phyloP scores from a whole-genome alignment of 2,113 vertebrate species.

The Rattus norvegicus region DNA sequence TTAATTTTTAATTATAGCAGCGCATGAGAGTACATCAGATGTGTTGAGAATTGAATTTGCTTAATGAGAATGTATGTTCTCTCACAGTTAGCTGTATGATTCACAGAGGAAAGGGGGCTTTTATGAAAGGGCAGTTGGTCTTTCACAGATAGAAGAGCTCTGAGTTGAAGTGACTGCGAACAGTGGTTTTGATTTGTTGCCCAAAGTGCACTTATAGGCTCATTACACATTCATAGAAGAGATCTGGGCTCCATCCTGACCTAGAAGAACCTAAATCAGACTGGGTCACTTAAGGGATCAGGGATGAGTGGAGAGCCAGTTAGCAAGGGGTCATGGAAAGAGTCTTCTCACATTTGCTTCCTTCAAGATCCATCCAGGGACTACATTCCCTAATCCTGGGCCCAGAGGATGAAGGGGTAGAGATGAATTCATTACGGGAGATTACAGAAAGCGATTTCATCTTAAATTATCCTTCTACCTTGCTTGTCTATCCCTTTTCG shows the following conservation, averaged over 20 bases:
- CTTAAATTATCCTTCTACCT: not conserved
- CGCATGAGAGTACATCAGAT: constrained; percentile 34
- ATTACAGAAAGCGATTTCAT: not conserved
- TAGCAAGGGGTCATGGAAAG: not conserved
- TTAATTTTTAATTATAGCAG: constrained; percentile 85
- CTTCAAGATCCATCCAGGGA: not conserved
- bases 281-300: constrained; percentile 2
- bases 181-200: constrained; percentile 74
- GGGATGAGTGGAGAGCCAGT: not conserved
- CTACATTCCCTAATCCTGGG: not conserved
- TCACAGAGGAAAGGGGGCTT: constrained; percentile 49
- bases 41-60: not conserved
- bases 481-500: not conserved
- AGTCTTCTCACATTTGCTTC: not conserved
- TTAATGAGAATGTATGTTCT: not conserved
- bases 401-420: not conserved
- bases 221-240: constrained; percentile 64
- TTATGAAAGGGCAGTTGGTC: constrained; percentile 66
- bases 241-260: constrained; percentile 51
- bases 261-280: constrained; percentile 61
- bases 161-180: constrained; percentile 14
- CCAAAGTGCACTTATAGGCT: constrained; percentile 65
- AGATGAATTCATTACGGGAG: not conserved
- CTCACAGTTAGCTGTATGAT: constrained; percentile 55
- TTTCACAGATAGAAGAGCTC: constrained; percentile 64